Percentiles rank a stretch among this genome's conserved stretches.
Evolutionary conservation across 2,113 vertebrate genomes (phyloP).

Genomic region (Ginglymostoma cirratum): DNA sequence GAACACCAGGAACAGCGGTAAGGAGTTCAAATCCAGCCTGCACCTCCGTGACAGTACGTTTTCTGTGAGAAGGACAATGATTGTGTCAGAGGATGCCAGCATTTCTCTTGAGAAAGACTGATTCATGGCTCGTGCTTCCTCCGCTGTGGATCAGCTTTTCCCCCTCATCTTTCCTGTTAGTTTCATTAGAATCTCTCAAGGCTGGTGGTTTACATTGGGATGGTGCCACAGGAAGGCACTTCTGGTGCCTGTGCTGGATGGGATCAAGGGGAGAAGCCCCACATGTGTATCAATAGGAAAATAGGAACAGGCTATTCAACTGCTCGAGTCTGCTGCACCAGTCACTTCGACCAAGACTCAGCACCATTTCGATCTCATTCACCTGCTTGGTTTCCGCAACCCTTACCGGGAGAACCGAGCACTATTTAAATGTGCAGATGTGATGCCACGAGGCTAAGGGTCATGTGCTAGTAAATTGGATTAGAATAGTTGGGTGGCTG

Average conservation of each 20-base stretch:
- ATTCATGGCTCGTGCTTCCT: not conserved
- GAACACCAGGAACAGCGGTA: constrained; percentile 77
- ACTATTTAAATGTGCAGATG: too few relatives aligned
- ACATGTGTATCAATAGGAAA: not conserved
- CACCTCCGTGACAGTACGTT: not conserved
- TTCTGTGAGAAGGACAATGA: not conserved
- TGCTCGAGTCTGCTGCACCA: not conserved
- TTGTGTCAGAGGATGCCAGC: too few relatives aligned
- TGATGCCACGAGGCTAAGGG: too few relatives aligned
- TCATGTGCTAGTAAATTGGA: too few relatives aligned
- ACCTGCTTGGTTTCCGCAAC: not conserved
- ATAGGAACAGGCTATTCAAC: not conserved
- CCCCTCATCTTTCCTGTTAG: not conserved
- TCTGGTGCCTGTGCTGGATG: not conserved
- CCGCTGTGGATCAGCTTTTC: not conserved
- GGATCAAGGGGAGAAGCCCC: not conserved
- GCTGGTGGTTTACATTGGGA: not conserved
- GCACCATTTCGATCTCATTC: not conserved
- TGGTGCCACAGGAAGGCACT: not conserved
- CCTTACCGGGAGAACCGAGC: not conserved
- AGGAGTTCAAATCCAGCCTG: constrained; percentile 44
- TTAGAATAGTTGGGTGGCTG: too few relatives aligned
- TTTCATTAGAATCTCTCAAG: not conserved
- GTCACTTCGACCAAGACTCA: not conserved
- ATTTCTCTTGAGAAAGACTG: not conserved